Conservation (phyloP, 2,113 vertebrate genomes). For the Heloderma charlesbogerti region DNA sequence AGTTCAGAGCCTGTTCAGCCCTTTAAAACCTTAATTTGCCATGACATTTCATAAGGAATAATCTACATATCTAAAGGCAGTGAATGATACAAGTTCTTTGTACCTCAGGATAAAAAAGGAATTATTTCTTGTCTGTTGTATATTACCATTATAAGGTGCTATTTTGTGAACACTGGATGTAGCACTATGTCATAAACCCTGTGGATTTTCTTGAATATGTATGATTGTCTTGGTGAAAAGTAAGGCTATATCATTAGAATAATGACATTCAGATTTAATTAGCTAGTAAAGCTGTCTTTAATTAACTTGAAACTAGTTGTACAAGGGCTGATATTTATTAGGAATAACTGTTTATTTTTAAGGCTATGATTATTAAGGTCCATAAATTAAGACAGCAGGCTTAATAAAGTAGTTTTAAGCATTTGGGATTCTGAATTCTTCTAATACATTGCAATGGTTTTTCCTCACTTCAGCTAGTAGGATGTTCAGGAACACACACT, state of each 20-base stretch:
- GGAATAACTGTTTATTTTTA: slow-evolving; percentile 45
- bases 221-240: slow-evolving; percentile 16
- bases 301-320: slow-evolving; percentile 47
- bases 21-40: not conserved
- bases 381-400: slow-evolving; percentile 49
- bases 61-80: not conserved
- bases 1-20: not conserved
- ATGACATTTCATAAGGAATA: not conserved
- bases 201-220: not conserved
- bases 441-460: not conserved
- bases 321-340: slow-evolving; percentile 49
- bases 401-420: slow-evolving; percentile 46
- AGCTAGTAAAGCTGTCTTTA: slow-evolving; percentile 48
- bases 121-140: not conserved
- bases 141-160: not conserved
- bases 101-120: not conserved
- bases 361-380: slow-evolving; percentile 46
- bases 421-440: not conserved
- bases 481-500: slow-evolving; percentile 35
- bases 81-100: not conserved
- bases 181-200: not conserved
- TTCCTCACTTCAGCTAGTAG: not conserved
- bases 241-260: not conserved
- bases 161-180: not conserved
- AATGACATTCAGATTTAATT: slow-evolving; percentile 37